These are phyloP conservation scores for Anguilla rostrata DNA, from an alignment of 2,113 vertebrate species.

Conservation along the genomic window DNA sequence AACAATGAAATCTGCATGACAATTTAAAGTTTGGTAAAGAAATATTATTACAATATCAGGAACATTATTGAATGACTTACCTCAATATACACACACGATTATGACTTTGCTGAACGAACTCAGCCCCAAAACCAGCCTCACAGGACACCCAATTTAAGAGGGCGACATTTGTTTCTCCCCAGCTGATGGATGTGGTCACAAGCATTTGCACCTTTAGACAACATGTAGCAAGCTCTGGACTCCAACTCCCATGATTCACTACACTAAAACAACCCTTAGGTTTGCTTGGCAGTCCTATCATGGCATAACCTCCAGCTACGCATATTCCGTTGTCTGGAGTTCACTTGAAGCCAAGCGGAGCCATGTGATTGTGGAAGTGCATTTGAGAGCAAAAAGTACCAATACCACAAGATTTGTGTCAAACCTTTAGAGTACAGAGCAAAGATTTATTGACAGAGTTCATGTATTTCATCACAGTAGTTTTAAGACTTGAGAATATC, in stretches of 20 bases:
- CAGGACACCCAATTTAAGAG: neutral
- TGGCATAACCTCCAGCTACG: neutral
- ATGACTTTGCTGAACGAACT: neutral
- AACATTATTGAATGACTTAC: neutral
- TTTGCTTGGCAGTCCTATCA: neutral
- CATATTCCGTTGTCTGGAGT: neutral
- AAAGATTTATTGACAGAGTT: constrained; percentile 28
- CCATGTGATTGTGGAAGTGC: neutral
- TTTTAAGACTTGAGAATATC: constrained; percentile 20
- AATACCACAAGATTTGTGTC: neutral
- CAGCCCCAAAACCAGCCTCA: neutral
- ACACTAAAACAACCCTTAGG: neutral
- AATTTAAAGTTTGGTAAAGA: neutral
- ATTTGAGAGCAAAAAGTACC: neutral
- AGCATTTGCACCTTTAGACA: neutral
- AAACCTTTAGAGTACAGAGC: constrained; percentile 19
- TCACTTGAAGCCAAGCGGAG: neutral
- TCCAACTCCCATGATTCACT: neutral
- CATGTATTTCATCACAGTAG: constrained; percentile 26
- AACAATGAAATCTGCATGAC: neutral
- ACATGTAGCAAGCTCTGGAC: neutral
- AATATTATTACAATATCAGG: neutral
- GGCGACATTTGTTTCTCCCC: neutral
- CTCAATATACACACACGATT: neutral
- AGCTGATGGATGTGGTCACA: neutral